Percentiles rank a stretch among this genome's conserved stretches.
These are phyloP conservation scores for Phortica magna DNA, from an alignment of 2,888 invertebrate species.

Conservation along the genomic window DNA sequence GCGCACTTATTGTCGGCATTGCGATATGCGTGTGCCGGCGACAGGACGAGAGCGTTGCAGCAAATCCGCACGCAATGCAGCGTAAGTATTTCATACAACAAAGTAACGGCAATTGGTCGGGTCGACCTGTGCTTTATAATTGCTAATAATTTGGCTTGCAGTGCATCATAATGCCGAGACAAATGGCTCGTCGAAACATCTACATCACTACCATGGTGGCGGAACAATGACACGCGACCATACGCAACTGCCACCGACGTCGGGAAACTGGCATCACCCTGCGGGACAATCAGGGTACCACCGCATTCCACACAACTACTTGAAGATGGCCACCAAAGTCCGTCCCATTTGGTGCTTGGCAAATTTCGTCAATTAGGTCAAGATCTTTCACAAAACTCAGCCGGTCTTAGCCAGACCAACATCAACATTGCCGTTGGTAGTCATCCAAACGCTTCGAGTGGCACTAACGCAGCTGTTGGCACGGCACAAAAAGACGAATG, in stretches of 20 bases:
- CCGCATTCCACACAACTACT: slow-evolving; percentile 79
- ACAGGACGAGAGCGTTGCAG: slow-evolving; percentile 63
- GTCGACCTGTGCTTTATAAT: too few relatives aligned
- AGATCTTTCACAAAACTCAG: slow-evolving; percentile 80
- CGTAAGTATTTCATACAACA: too few relatives aligned
- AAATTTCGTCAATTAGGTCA: slow-evolving; percentile 83
- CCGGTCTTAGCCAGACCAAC: slow-evolving; percentile 71
- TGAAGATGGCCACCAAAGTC: slow-evolving; percentile 86
- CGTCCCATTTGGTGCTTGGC: slow-evolving; percentile 97
- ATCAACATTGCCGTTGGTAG: slow-evolving; percentile 68
- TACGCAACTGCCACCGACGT: slow-evolving; percentile 81
- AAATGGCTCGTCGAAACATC: slow-evolving; percentile 83
- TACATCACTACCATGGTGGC: slow-evolving; percentile 77
- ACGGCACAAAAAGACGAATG: slow-evolving; percentile 93
- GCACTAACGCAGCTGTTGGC: slow-evolving; percentile 53
- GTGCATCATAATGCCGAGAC: slow-evolving; percentile 81
- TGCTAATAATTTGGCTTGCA: slow-evolving; percentile 47
- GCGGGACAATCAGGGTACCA: slow-evolving; percentile 84
- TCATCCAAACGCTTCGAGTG: slow-evolving; percentile 69
- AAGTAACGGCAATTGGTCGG: too few relatives aligned
- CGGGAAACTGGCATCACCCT: slow-evolving; percentile 98
- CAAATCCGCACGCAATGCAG: slow-evolving; percentile 79
- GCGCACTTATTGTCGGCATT: slow-evolving; percentile 84
- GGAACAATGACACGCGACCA: slow-evolving; percentile 81
- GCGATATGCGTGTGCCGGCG: slow-evolving; percentile 89